Conservation (phyloP, 2,113 vertebrate species). For the Saguinus midas region DNA sequence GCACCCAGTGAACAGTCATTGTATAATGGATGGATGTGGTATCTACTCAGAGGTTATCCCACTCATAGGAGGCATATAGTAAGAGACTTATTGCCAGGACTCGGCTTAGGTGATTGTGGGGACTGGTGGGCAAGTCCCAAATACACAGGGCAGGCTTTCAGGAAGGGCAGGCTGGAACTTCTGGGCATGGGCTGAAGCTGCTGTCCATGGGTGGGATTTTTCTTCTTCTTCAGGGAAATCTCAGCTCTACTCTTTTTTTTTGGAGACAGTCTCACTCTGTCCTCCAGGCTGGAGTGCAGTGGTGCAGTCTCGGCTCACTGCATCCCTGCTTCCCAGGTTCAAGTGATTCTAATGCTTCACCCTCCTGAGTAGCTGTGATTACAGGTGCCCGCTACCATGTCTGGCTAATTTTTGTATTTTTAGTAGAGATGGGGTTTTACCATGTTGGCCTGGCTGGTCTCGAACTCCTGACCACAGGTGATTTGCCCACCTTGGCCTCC, state of each 20-base stretch:
- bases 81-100: not conserved
- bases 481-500: too few relatives aligned
- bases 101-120: fast-evolving
- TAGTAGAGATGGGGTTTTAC: too few relatives aligned
- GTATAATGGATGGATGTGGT: not conserved
- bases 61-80: not conserved
- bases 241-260: not conserved
- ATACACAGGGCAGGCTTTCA: not conserved
- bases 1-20: not conserved
- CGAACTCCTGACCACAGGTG: too few relatives aligned
- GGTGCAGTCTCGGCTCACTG: too few relatives aligned
- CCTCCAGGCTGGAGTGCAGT: too few relatives aligned
- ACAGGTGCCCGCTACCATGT: too few relatives aligned
- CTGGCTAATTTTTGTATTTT: too few relatives aligned
- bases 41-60: not conserved
- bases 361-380: too few relatives aligned
- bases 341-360: too few relatives aligned
- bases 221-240: not conserved
- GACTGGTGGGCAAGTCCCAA: fast-evolving
- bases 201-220: not conserved
- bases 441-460: too few relatives aligned
- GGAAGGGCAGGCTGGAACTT: not conserved
- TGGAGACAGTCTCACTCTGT: too few relatives aligned
- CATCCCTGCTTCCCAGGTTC: too few relatives aligned
- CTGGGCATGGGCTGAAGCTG: not conserved